phyloP scores from a whole-genome alignment of 1,140 invertebrate genomes.

The Drosophila ficusphila region DNA sequence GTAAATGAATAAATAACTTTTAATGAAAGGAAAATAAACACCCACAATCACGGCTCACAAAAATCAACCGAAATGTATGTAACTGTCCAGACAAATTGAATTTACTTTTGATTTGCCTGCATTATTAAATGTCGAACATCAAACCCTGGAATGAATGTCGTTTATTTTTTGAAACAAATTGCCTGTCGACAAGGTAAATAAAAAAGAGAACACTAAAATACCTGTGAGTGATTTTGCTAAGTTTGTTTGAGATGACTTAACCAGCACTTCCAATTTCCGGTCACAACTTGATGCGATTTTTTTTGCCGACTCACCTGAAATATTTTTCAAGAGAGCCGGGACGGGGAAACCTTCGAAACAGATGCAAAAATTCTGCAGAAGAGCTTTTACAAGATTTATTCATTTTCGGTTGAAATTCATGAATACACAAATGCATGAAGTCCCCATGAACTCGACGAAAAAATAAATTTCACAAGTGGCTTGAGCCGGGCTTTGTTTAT shows the following conservation, averaged over 20 bases:
- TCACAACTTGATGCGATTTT: slow-evolving; percentile 21
- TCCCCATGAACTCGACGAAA: background rate
- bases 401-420: slow-evolving; percentile 35
- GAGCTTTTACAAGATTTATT: slow-evolving; percentile 31
- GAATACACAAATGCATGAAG: slow-evolving; percentile 5
- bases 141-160: background rate
- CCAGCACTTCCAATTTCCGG: slow-evolving; percentile 56
- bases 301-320: slow-evolving; percentile 58
- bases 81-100: slow-evolving; percentile 18
- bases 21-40: slow-evolving; percentile 71
- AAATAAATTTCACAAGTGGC: slow-evolving; percentile 20
- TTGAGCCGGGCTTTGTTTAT: slow-evolving; percentile 29
- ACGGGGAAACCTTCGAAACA: slow-evolving; percentile 11
- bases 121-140: background rate
- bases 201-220: slow-evolving; percentile 12
- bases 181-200: slow-evolving; percentile 17
- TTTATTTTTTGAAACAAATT: slow-evolving; percentile 12
- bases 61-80: slow-evolving; percentile 16
- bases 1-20: slow-evolving; percentile 70
- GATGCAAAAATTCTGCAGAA: slow-evolving; percentile 50
- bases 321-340: slow-evolving; percentile 14
- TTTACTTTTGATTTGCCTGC: slow-evolving; percentile 24
- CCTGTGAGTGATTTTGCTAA: slow-evolving; percentile 4
- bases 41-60: slow-evolving; percentile 1
- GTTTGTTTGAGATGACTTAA: slow-evolving; percentile 18